A percentile compares a stretch with the other conserved stretches of the same genome.
Conservation (phyloP, 2,797 vertebrate genomes). For the Crax fasciolata region DNA sequence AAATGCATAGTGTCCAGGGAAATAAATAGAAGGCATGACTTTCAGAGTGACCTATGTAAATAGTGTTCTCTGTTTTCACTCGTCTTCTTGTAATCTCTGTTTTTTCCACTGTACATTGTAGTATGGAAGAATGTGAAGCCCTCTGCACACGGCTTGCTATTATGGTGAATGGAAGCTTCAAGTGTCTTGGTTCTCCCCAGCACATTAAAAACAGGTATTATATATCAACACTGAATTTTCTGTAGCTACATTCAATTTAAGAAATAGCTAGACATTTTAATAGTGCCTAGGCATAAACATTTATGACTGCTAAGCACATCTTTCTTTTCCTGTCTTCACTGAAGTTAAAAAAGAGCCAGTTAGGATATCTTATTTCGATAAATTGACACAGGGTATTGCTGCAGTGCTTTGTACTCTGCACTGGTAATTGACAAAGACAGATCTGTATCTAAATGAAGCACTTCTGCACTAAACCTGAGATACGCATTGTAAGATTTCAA, state of each 20-base stretch:
- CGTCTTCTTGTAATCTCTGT: background rate
- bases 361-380: background rate
- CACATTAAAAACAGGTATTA: conserved; percentile 93
- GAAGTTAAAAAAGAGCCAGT: conserved; percentile 11
- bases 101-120: conserved; percentile 42
- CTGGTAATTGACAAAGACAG: conserved; percentile 6
- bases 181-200: conserved; percentile 93
- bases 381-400: background rate
- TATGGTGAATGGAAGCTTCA: conserved; percentile 93
- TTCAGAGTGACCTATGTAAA: background rate
- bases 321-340: background rate
- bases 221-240: background rate
- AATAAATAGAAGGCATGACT: too few species aligned
- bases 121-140: conserved; percentile 97
- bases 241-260: background rate
- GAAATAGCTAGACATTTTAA: background rate
- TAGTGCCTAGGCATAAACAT: background rate
- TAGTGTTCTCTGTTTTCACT: background rate
- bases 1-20: too few species aligned
- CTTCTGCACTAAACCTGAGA: background rate
- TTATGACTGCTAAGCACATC: background rate
- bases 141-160: conserved; percentile 93
- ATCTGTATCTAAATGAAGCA: background rate
- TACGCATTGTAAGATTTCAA: background rate
- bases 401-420: conserved; percentile 38